Conservation (phyloP, 1,140 invertebrate genomes). For the Scylla paramamosain region DNA sequence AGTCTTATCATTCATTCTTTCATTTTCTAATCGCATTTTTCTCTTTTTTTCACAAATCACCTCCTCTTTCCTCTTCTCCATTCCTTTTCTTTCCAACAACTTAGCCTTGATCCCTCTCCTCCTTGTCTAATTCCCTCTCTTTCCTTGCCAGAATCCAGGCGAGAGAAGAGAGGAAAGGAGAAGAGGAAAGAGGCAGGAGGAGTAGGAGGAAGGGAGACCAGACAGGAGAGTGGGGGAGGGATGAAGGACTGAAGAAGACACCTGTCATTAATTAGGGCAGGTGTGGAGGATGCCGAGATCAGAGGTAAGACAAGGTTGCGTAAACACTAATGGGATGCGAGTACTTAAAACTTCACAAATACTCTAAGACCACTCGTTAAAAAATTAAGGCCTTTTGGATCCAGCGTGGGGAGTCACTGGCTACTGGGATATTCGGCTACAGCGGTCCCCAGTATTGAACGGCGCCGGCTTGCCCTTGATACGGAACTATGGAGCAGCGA, state of each 20-base stretch:
- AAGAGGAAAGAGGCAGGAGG: too few relatives aligned
- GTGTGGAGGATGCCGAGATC: neutral
- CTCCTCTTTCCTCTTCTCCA: neutral
- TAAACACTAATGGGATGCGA: neutral
- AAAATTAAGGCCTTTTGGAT: too few relatives aligned
- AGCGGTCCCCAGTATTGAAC: too few relatives aligned
- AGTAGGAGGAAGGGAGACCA: too few relatives aligned
- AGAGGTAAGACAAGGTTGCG: neutral
- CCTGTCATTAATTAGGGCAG: slow-evolving; percentile 8
- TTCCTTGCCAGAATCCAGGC: neutral
- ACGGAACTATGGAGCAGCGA: too few relatives aligned
- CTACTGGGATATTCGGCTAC: too few relatives aligned
- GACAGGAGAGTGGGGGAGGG: too few relatives aligned
- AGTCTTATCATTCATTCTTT: neutral
- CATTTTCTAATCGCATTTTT: neutral
- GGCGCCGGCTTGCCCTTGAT: too few relatives aligned
- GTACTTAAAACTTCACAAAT: neutral
- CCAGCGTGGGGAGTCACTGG: too few relatives aligned
- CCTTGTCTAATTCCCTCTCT: neutral
- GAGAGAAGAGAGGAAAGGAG: neutral
- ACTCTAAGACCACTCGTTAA: neutral
- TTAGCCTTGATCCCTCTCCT: neutral
- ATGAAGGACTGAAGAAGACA: neutral
- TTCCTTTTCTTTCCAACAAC: neutral
- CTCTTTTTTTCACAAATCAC: neutral